phyloP scores from a whole-genome alignment of 2,888 invertebrate species.

The Pandemis corylana region DNA sequence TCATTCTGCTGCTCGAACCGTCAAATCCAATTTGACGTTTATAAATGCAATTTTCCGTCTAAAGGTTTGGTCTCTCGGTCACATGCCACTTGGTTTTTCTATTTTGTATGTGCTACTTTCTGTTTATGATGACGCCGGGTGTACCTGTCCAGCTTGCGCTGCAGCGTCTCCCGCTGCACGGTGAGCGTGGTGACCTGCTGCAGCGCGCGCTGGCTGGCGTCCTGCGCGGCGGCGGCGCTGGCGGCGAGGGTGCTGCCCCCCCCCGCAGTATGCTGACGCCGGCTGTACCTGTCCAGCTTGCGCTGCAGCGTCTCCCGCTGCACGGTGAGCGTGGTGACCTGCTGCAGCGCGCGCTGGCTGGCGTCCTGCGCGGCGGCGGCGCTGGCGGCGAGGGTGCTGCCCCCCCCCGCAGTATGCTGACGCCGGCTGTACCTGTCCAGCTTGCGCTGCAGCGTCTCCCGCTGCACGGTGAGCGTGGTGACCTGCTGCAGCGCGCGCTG shows the following conservation, averaged over 20 bases:
- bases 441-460: conserved; percentile 74
- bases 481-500: conserved; percentile 65
- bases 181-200: conserved; percentile 74
- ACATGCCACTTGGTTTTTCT: too few relatives aligned
- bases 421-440: conserved; percentile 47
- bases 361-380: conserved; percentile 53
- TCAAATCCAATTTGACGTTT: too few relatives aligned
- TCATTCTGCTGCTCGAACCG: too few relatives aligned
- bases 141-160: conserved; percentile 59
- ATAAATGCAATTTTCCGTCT: too few relatives aligned
- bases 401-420: background rate
- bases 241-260: conserved; percentile 46
- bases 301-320: conserved; percentile 46
- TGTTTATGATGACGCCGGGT: too few relatives aligned
- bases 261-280: conserved; percentile 37
- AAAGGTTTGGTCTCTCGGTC: too few relatives aligned
- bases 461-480: conserved; percentile 74
- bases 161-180: conserved; percentile 75
- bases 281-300: conserved; percentile 42
- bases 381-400: background rate
- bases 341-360: conserved; percentile 43
- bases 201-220: conserved; percentile 59
- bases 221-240: conserved; percentile 53
- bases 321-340: conserved; percentile 44
- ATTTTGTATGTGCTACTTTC: too few relatives aligned